Conservation (phyloP, 2,888 invertebrate genomes). For the Psylliodes chrysocephalus region DNA sequence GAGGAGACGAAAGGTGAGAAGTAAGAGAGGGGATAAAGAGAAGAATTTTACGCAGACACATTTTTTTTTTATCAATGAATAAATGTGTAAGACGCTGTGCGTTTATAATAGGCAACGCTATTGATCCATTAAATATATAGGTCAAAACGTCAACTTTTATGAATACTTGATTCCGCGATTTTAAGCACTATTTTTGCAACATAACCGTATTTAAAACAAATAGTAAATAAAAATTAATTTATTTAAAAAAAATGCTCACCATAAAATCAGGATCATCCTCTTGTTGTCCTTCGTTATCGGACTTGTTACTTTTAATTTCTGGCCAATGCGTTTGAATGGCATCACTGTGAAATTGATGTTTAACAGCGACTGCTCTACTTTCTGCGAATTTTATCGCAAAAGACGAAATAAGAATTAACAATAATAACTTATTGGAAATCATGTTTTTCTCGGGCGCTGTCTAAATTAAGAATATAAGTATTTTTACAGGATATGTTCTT, state of each 20-base stretch:
- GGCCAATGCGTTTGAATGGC: constrained; percentile 58
- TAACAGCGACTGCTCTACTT: not conserved
- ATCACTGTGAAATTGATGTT: constrained; percentile 52
- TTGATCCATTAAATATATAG: too few relatives aligned
- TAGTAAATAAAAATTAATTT: too few relatives aligned
- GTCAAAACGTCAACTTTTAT: too few relatives aligned
- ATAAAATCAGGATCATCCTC: constrained; percentile 57
- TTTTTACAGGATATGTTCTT: not conserved
- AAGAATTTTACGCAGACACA: too few relatives aligned
- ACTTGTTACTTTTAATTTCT: constrained; percentile 32
- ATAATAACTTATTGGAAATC: not conserved
- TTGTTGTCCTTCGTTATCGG: constrained; percentile 37
- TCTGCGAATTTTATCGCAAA: not conserved
- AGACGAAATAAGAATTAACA: not conserved
- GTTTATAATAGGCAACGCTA: too few relatives aligned
- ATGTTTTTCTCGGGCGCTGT: not conserved
- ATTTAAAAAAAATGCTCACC: constrained; percentile 55
- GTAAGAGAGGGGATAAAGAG: too few relatives aligned
- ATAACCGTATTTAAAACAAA: too few relatives aligned
- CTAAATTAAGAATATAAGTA: not conserved
- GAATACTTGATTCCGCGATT: too few relatives aligned
- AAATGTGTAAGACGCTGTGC: too few relatives aligned
- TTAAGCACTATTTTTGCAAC: too few relatives aligned
- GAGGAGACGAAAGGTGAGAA: too few relatives aligned
- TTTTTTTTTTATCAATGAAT: too few relatives aligned